A percentile compares a stretch with the other conserved stretches of the same genome.
Evolutionary conservation across 2,797 vertebrate genomes (phyloP).

Genomic region (Betta splendens): DNA sequence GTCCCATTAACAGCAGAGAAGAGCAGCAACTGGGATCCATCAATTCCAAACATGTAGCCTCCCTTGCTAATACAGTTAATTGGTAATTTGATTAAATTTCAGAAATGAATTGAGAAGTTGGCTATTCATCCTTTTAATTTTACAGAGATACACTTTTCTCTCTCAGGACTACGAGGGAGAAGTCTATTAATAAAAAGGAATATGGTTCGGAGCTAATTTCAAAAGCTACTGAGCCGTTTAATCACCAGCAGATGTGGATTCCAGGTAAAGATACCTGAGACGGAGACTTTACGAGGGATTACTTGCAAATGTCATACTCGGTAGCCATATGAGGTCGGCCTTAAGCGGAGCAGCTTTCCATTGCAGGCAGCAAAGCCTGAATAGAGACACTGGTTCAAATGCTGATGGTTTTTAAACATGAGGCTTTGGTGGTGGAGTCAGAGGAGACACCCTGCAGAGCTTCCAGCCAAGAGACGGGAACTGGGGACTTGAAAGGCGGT

Average conservation of each 20-base stretch:
- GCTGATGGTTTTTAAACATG: constrained; percentile 27
- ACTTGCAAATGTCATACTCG: constrained; percentile 31
- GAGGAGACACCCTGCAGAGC: constrained; percentile 18
- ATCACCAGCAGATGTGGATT: constrained; percentile 65
- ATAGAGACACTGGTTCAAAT: constrained; percentile 24
- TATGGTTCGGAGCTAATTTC: constrained; percentile 65
- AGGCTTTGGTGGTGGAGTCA: constrained; percentile 12
- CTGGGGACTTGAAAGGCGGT: constrained; percentile 26
- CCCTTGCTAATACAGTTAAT: constrained; percentile 78
- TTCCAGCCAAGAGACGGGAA: background rate
- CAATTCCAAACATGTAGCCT: constrained; percentile 69
- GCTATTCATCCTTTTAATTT: constrained; percentile 71
- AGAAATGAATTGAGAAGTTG: constrained; percentile 70
- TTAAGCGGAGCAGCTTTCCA: constrained; percentile 5
- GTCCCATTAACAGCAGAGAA: constrained; percentile 52
- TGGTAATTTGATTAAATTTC: constrained; percentile 77
- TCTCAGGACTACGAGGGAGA: constrained; percentile 38
- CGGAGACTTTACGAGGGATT: constrained; percentile 35
- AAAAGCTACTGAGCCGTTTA: constrained; percentile 67
- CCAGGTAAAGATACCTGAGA: constrained; percentile 42
- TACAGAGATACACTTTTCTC: constrained; percentile 56
- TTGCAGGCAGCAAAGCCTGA: constrained; percentile 15
- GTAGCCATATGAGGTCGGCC: background rate
- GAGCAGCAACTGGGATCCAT: constrained; percentile 68
- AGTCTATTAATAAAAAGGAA: constrained; percentile 73